Conservation (phyloP, 1,140 invertebrate species). For the Ceratina australensis region DNA sequence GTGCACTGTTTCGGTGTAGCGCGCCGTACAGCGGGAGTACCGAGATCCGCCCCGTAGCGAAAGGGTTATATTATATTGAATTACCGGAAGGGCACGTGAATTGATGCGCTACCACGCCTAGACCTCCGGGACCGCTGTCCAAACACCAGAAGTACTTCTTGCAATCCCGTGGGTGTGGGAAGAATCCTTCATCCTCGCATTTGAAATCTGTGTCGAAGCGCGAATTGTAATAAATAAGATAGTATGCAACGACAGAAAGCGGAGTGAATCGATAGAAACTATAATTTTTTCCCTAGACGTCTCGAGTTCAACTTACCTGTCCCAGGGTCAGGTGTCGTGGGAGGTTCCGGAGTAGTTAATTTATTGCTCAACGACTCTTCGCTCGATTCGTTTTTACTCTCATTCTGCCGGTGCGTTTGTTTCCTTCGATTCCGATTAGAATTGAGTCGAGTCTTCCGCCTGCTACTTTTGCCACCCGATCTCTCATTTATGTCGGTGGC, state of each 20-base stretch:
- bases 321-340: slow-evolving; percentile 93
- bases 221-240: too few species aligned
- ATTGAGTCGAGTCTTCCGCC: slow-evolving; percentile 45
- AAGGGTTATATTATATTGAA: too few species aligned
- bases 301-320: slow-evolving; percentile 80
- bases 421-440: slow-evolving; percentile 55
- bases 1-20: too few species aligned
- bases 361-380: slow-evolving; percentile 66
- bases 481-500: slow-evolving; percentile 13
- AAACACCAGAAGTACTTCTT: slow-evolving; percentile 98
- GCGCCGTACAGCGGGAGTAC: too few species aligned
- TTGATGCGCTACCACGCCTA: slow-evolving; percentile 94
- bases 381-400: slow-evolving; percentile 5
- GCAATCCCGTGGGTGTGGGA: slow-evolving; percentile 94
- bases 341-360: slow-evolving; percentile 89
- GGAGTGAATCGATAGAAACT: too few species aligned
- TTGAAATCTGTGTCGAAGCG: slow-evolving; percentile 85
- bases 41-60: too few species aligned
- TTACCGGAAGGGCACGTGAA: slow-evolving; percentile 94
- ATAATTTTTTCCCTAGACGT: background rate
- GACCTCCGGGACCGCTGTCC: slow-evolving; percentile 91
- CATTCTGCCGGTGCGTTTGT: slow-evolving; percentile 42
- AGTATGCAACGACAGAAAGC: too few species aligned
- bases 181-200: slow-evolving; percentile 96
- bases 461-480: background rate